Evolutionary conservation across 1,140 invertebrate genomes (phyloP).

Genomic region (Atta colombica): DNA sequence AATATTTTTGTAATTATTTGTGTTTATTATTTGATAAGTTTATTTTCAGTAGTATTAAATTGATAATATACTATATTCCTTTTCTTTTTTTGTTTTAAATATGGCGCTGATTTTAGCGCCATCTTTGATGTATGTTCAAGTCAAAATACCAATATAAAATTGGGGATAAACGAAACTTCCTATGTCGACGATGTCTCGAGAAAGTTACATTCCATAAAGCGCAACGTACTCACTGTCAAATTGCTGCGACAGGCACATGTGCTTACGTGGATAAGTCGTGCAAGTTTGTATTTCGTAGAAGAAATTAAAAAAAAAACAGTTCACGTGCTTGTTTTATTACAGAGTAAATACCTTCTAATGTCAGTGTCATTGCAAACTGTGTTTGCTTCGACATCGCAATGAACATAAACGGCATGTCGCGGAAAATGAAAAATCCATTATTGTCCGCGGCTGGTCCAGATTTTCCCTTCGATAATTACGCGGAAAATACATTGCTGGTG

Average conservation of each 20-base stretch:
- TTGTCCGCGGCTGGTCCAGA: constrained; percentile 83
- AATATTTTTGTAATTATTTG: neutral
- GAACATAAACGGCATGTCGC: constrained; percentile 79
- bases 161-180: constrained; percentile 24
- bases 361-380: constrained; percentile 66
- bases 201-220: neutral
- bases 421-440: constrained; percentile 84
- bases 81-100: neutral
- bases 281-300: constrained; percentile 15
- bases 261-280: constrained; percentile 69
- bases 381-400: constrained; percentile 64
- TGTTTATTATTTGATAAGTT: neutral
- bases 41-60: constrained; percentile 2
- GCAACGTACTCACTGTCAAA: constrained; percentile 9
- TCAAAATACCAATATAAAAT: constrained; percentile 30
- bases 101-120: neutral
- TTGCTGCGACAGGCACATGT: constrained; percentile 26
- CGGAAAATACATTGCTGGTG: constrained; percentile 81
- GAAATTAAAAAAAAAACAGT: constrained; percentile 40
- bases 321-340: constrained; percentile 22
- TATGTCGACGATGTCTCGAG: neutral
- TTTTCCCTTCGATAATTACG: constrained; percentile 83
- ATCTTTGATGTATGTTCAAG: constrained; percentile 14
- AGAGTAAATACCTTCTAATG: constrained; percentile 66
- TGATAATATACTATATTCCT: neutral